phyloP scores from a whole-genome alignment of 2,888 invertebrate species.

The Mesorhabditis belari region DNA sequence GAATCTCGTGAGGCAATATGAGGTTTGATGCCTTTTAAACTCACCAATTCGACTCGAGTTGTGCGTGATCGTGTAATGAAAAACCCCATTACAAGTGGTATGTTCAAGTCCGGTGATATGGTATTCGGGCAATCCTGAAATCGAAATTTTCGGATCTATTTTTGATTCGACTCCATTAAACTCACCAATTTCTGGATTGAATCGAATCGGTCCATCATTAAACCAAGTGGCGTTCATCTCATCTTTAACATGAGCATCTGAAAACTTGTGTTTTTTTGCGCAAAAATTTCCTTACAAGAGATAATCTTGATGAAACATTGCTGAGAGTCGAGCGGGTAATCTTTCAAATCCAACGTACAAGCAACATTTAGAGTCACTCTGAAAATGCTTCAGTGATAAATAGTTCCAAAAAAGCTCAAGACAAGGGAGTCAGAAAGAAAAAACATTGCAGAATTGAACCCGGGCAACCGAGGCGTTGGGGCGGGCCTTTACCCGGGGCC shows the following conservation, averaged over 20 bases:
- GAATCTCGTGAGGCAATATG: neutral
- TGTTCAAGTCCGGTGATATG: conserved; percentile 34
- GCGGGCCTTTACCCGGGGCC: no score
- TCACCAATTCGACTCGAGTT: conserved; percentile 35
- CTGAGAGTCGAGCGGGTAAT: conserved; percentile 94
- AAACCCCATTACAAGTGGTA: conserved; percentile 44
- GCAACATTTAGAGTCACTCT: conserved; percentile 58
- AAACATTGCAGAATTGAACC: no score
- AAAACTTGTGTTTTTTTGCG: conserved; percentile 1
- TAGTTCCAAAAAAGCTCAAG: no score
- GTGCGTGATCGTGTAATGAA: conserved; percentile 41
- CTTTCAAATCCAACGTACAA: conserved; percentile 98
- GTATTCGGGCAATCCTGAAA: conserved; percentile 33
- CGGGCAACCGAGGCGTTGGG: no score
- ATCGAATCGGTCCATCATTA: conserved; percentile 32
- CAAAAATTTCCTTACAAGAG: conserved; percentile 71
- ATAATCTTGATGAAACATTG: conserved; percentile 99
- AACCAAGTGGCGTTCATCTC: conserved; percentile 50
- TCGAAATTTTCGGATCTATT: neutral
- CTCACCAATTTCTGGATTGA: conserved; percentile 31
- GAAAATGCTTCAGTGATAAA: no score
- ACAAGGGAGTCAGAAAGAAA: no score
- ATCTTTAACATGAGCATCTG: conserved; percentile 41
- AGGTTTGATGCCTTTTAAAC: neutral
- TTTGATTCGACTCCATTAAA: no score